These are phyloP conservation scores for Trichomycterus rosablanca DNA, from an alignment of 2,113 vertebrate genomes.

Conservation along the genomic window DNA sequence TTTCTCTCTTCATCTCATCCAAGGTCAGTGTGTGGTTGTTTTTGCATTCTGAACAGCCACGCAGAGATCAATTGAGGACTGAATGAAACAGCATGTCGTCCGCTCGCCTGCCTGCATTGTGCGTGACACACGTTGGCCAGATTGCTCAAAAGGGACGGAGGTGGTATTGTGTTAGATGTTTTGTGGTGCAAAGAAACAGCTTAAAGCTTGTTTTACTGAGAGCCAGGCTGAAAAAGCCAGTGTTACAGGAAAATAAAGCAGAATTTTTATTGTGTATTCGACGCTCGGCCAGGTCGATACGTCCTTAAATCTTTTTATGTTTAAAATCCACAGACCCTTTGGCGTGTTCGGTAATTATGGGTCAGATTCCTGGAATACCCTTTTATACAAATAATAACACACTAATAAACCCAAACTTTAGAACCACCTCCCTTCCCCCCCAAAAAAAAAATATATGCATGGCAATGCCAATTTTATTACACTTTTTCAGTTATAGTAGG, in stretches of 20 bases:
- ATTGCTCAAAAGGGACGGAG: not conserved
- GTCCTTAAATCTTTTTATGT: no score
- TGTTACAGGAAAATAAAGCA: not conserved
- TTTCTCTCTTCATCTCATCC: not conserved
- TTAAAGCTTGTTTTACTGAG: not conserved
- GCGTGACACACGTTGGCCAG: not conserved
- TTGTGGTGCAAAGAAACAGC: conserved; percentile 4
- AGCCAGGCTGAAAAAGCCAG: not conserved
- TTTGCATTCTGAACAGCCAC: conserved; percentile 3
- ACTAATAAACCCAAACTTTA: no score
- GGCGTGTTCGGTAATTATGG: no score
- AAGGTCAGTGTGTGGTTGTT: not conserved
- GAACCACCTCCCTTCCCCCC: no score
- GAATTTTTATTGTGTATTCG: no score
- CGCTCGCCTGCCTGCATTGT: not conserved
- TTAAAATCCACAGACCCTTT: no score
- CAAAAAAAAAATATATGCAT: no score
- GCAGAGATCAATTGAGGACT: conserved; percentile 11
- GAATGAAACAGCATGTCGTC: not conserved
- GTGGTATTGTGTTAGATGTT: not conserved
- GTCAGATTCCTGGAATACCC: no score
- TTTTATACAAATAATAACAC: no score
- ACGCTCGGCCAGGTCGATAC: no score
- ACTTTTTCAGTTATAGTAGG: no score
- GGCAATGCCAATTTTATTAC: no score